A percentile compares a stretch with the other conserved stretches of the same genome.
Conservation (phyloP, 2,888 invertebrate species). For the Ennomos fuscantarius region DNA sequence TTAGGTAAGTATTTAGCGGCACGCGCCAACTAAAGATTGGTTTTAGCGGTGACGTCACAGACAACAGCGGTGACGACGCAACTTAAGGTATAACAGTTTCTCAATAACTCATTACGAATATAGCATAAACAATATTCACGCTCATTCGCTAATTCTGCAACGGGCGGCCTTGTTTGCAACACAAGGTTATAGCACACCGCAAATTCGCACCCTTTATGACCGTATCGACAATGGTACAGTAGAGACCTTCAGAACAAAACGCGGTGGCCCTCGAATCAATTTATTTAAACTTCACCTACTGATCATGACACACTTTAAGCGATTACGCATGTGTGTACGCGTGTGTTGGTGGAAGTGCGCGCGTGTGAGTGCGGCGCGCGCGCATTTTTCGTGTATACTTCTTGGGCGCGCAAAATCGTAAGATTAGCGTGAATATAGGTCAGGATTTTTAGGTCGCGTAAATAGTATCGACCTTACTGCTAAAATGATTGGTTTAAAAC, state of each 20-base stretch:
- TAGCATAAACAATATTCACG: constrained; percentile 23
- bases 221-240: constrained; percentile 28
- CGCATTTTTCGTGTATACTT: constrained; percentile 57
- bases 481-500: constrained; percentile 15
- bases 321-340: constrained; percentile 70
- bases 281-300: constrained; percentile 85
- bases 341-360: constrained; percentile 52
- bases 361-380: constrained; percentile 34
- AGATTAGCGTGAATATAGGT: constrained; percentile 36
- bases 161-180: constrained; percentile 20
- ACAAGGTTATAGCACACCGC: constrained; percentile 28
- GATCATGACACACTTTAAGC: constrained; percentile 83
- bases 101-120: constrained; percentile 24
- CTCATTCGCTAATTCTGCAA: constrained; percentile 26
- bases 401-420: constrained; percentile 45
- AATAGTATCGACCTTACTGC: constrained; percentile 31
- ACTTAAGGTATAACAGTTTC: constrained; percentile 22
- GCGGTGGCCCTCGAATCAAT: constrained; percentile 68
- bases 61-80: constrained; percentile 3
- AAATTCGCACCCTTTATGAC: constrained; percentile 34
- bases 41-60: too few species aligned
- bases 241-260: constrained; percentile 29
- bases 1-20: too few species aligned
- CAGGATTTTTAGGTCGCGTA: constrained; percentile 41
- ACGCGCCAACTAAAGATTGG: too few species aligned